Conservation (phyloP, 2,797 vertebrate species). For the Gambusia yucatana region DNA sequence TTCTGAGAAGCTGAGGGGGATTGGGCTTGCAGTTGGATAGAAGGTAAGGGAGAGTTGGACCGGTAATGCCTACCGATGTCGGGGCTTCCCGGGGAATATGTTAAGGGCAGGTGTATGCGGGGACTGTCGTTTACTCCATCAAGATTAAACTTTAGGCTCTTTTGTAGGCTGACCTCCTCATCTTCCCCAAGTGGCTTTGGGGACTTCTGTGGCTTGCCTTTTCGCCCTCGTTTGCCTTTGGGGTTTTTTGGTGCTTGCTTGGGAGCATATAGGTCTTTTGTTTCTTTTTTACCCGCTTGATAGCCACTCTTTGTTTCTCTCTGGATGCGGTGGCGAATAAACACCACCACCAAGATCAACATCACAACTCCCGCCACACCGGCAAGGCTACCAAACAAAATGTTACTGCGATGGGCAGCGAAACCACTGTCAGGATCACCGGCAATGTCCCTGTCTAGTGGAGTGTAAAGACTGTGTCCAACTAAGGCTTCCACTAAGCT, state of each 20-base stretch:
- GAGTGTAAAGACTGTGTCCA: conserved; percentile 96
- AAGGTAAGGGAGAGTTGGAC: conserved; percentile 96
- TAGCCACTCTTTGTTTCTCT: conserved; percentile 97
- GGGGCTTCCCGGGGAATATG: conserved; percentile 96
- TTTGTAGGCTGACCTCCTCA: conserved; percentile 92
- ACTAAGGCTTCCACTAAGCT: conserved; percentile 93
- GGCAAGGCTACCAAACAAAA: conserved; percentile 95
- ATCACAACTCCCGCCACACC: conserved; percentile 94
- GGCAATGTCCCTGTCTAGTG: conserved; percentile 94
- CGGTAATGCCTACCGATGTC: conserved; percentile 98
- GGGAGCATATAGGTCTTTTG: conserved; percentile 96
- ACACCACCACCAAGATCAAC: conserved; percentile 91
- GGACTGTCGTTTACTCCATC: conserved; percentile 96
- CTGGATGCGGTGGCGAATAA: conserved; percentile 94
- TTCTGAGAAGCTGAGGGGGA: conserved; percentile 98
- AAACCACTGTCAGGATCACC: conserved; percentile 94
- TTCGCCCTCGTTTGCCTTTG: conserved; percentile 93
- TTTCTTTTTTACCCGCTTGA: conserved; percentile 98
- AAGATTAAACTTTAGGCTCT: conserved; percentile 97
- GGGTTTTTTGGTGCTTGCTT: conserved; percentile 92
- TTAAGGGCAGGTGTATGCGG: conserved; percentile 96
- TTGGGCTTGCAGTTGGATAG: conserved; percentile 98
- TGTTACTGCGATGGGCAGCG: conserved; percentile 94
- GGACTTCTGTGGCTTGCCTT: conserved; percentile 93
- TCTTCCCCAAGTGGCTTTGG: conserved; percentile 91